Evolutionary conservation across 2,888 invertebrate species (phyloP), one percentile per base, ranked within the genome.

Genomic region (Icerya purchasi): DNA sequence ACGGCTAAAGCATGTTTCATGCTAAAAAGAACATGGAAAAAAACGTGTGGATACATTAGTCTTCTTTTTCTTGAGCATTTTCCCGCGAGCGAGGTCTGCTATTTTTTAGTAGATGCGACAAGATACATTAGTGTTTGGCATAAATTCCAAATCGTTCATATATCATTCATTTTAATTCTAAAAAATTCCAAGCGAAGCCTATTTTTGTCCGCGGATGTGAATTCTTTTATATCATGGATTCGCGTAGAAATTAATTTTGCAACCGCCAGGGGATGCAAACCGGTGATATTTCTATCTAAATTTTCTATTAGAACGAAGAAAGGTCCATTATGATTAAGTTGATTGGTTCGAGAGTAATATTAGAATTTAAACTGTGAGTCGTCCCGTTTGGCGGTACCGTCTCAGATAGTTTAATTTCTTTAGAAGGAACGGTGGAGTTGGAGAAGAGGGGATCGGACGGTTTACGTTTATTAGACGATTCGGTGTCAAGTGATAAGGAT

Each of bases 311-410:
- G 36, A 14, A 36, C 36, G 14, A 36, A 36, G 14, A 36, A 36
- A 8, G 36, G 36, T 8, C 36, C 36, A 36, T 14, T 5, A 36
- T 36, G 36, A 36, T 36, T 36, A 36, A 54, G 24, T 60, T 55
- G 54, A 54, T 22, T 51, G 36, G 36, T 54, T 57, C 8, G n/a
- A 52, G n/a, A 56, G 22, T 56, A 54, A 24, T 2, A 56, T 36
- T 36, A 36, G 5, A 36, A 14, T 14, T 36, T 36, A 36, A 36
- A 36, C 14, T 5, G 14, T 14, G 5, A 14, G 5, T 36, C 5
- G 14, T 36, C 36, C 8, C 36, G 14, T 36, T 14, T 36, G 36
- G 36, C 36, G 36, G 5, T 36, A 36, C 14, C 5, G 36, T 5
- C 5, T 36, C 36, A 14, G 36, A 36, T 5, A 36, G 14, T 36